A percentile compares a stretch with the other conserved stretches of the same genome.
phyloP scores from a whole-genome alignment of 2,888 invertebrate species.

The Ariolimax columbianus region DNA sequence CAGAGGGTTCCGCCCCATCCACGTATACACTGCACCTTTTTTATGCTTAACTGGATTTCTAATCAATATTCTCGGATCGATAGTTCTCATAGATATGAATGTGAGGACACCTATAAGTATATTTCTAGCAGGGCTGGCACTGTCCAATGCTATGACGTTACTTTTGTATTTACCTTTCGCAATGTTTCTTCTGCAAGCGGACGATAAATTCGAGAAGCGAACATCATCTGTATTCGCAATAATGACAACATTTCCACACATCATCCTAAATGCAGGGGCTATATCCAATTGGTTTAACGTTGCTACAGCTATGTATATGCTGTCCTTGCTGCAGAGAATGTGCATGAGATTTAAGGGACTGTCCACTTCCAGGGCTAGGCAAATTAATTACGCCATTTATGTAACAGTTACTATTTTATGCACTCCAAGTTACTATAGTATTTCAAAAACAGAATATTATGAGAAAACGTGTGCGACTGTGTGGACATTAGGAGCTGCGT shows the following conservation, averaged over 20 bases:
- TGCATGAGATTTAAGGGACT: conserved; percentile 90
- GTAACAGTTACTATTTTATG: conserved; percentile 72
- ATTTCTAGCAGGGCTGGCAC: conserved; percentile 89
- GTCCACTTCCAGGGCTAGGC: conserved; percentile 88
- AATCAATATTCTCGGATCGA: background rate
- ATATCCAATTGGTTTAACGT: conserved; percentile 96
- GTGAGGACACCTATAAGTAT: conserved; percentile 82
- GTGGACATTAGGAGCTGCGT: conserved; percentile 81
- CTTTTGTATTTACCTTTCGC: conserved; percentile 94
- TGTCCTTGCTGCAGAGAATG: conserved; percentile 81
- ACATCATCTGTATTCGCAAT: conserved; percentile 76
- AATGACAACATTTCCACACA: conserved; percentile 88
- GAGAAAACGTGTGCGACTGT: conserved; percentile 53
- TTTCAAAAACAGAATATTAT: background rate
- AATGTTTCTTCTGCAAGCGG: conserved; percentile 82
- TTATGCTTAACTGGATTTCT: background rate
- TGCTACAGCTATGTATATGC: conserved; percentile 94
- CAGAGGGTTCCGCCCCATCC: background rate
- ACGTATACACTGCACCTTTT: background rate
- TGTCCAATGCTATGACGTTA: conserved; percentile 94
- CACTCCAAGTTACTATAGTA: conserved; percentile 71
- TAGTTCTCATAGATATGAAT: background rate
- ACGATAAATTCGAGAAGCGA: conserved; percentile 60
- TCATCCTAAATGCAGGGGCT: conserved; percentile 91
- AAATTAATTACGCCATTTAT: conserved; percentile 84